phyloP scores from a whole-genome alignment of 2,797 vertebrate genomes.

The Ctenosaura bakeri region DNA sequence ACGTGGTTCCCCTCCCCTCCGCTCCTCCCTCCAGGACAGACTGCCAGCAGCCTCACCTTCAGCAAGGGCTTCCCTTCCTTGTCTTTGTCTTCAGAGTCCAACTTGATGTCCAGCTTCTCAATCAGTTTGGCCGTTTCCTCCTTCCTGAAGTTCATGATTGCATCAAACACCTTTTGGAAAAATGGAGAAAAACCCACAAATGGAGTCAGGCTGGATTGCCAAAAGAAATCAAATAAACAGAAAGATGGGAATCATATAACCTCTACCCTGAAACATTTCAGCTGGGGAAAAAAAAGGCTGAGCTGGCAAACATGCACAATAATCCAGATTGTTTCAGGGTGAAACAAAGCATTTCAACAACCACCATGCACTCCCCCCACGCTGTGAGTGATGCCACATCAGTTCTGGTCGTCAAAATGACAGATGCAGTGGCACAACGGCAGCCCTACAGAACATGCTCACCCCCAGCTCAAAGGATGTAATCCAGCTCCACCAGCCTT shows the following conservation, averaged over 20 bases:
- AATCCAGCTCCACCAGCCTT: neutral
- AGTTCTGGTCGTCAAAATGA: too few relatives aligned
- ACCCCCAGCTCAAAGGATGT: neutral
- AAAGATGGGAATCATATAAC: too few relatives aligned
- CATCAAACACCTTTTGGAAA: conserved; percentile 88
- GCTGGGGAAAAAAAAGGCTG: too few relatives aligned
- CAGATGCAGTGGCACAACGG: neutral
- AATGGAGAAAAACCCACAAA: too few relatives aligned
- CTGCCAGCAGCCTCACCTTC: conserved; percentile 79
- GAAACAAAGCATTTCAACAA: too few relatives aligned
- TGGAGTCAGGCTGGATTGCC: too few relatives aligned
- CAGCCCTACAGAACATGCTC: neutral
- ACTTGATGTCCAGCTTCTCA: conserved; percentile 92
- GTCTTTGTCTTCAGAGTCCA: conserved; percentile 91
- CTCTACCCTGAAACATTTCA: too few relatives aligned
- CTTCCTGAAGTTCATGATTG: conserved; percentile 96
- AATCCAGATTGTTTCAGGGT: too few relatives aligned
- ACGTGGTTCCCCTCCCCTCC: too few relatives aligned
- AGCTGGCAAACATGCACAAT: too few relatives aligned
- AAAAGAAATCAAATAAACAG: too few relatives aligned
- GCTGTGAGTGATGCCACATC: neutral
- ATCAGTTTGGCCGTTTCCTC: conserved; percentile 91
- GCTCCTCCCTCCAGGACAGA: rapidly evolving
- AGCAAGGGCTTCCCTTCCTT: conserved; percentile 95
- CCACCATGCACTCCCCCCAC: too few relatives aligned